Percentiles rank a stretch among this genome's conserved stretches.
phyloP scores from a whole-genome alignment of 1,140 invertebrate genomes.

The Drosophila truncata region DNA sequence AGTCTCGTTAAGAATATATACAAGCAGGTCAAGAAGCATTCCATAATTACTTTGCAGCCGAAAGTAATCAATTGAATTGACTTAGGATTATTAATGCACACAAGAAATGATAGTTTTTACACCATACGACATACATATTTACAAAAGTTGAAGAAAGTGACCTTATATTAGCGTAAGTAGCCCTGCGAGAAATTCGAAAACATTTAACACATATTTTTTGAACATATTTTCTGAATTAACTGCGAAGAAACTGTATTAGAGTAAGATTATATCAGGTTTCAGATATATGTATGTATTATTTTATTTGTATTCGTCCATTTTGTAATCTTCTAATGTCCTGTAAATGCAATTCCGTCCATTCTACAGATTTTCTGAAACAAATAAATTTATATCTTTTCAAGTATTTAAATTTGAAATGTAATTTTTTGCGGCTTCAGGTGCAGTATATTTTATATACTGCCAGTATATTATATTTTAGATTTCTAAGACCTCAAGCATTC shows the following conservation, averaged over 20 bases:
- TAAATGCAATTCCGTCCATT: constrained; percentile 61
- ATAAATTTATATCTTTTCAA: constrained; percentile 38
- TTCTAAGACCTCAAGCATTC: not conserved
- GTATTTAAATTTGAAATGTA: not conserved
- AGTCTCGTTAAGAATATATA: constrained; percentile 63
- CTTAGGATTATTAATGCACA: constrained; percentile 41
- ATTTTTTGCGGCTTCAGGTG: not conserved
- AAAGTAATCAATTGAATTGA: constrained; percentile 58
- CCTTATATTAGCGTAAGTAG: constrained; percentile 77
- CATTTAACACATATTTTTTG: constrained; percentile 56
- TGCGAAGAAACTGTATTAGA: constrained; percentile 41
- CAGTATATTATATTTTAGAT: not conserved
- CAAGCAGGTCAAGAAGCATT: constrained; percentile 53
- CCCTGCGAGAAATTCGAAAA: constrained; percentile 41
- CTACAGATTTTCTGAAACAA: constrained; percentile 46
- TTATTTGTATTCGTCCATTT: constrained; percentile 18
- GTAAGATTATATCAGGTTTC: constrained; percentile 49
- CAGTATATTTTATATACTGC: too few species aligned
- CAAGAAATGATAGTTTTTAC: constrained; percentile 21
- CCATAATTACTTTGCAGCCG: constrained; percentile 48
- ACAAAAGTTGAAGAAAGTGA: constrained; percentile 63
- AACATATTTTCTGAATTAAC: constrained; percentile 40
- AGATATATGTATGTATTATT: constrained; percentile 10
- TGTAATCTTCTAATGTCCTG: constrained; percentile 27
- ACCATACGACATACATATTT: constrained; percentile 10